These are phyloP conservation scores for Epizoanthus illoricatus DNA, from an alignment of 92 coral and sea anemone species.

Conservation along the genomic window DNA sequence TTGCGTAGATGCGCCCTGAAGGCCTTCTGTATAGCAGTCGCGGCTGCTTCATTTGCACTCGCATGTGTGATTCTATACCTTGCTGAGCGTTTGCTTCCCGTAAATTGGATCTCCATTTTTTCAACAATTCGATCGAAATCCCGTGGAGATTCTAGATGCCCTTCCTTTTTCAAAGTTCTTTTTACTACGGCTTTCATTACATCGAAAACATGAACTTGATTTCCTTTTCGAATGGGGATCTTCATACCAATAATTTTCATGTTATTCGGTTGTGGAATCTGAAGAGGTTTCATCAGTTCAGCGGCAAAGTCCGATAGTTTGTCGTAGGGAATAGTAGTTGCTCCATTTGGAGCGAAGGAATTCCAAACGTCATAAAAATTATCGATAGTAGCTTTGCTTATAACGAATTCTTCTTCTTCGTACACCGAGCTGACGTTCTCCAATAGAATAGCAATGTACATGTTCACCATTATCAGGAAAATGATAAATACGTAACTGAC, in stretches of 20 bases:
- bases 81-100: neutral
- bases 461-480: constrained; percentile 84
- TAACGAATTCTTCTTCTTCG: constrained; percentile 81
- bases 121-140: constrained; percentile 68
- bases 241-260: constrained; percentile 64
- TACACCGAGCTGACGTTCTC: constrained; percentile 88
- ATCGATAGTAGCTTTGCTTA: constrained; percentile 81
- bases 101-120: constrained; percentile 76
- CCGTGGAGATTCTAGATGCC: constrained; percentile 78
- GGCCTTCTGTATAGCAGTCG: constrained; percentile 17
- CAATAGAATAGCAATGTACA: constrained; percentile 92
- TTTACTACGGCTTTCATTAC: constrained; percentile 84
- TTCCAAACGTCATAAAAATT: constrained; percentile 85
- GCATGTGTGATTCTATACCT: neutral
- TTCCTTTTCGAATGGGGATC: constrained; percentile 81
- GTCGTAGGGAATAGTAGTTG: constrained; percentile 74
- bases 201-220: constrained; percentile 85
- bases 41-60: constrained; percentile 6
- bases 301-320: constrained; percentile 68
- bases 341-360: constrained; percentile 77
- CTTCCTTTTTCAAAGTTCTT: constrained; percentile 62
- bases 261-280: constrained; percentile 74
- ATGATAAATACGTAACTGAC: constrained; percentile 80
- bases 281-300: constrained; percentile 75
- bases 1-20: constrained; percentile 19